A percentile compares a stretch with the other conserved stretches of the same genome.
These are phyloP conservation scores for Seira ritae DNA, from an alignment of 2,888 invertebrate genomes.

Conservation along the genomic window DNA sequence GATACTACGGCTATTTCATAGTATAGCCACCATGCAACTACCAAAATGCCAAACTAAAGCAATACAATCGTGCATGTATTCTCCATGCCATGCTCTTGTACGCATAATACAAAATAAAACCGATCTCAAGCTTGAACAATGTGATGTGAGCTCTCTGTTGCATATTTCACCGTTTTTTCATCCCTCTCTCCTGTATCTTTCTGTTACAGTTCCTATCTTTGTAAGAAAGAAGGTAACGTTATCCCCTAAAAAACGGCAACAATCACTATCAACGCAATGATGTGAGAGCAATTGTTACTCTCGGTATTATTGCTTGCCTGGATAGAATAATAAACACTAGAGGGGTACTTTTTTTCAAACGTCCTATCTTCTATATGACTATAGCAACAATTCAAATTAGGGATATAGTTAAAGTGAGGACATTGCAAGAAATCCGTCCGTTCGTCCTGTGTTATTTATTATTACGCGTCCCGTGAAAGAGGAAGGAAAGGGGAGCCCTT, in stretches of 20 bases:
- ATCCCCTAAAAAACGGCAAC: not conserved
- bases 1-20: too few species aligned
- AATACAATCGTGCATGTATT: too few species aligned
- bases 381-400: not conserved
- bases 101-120: not conserved
- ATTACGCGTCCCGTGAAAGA: not conserved
- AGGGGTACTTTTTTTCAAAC: not conserved
- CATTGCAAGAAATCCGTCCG: not conserved
- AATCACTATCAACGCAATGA: not conserved
- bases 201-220: not conserved
- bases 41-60: too few species aligned
- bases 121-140: not conserved
- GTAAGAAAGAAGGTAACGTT: not conserved
- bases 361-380: not conserved
- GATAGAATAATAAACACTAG: not conserved
- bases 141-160: not conserved
- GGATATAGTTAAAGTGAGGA: not conserved
- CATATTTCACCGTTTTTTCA: not conserved
- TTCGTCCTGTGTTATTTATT: not conserved
- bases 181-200: not conserved
- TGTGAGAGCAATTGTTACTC: not conserved
- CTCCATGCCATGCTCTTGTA: too few species aligned
- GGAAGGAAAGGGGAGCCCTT: conserved; percentile 45
- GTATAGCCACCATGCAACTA: too few species aligned
- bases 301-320: not conserved